Conservation (phyloP, 2,888 invertebrate genomes). For the Lysandra bellargus region DNA sequence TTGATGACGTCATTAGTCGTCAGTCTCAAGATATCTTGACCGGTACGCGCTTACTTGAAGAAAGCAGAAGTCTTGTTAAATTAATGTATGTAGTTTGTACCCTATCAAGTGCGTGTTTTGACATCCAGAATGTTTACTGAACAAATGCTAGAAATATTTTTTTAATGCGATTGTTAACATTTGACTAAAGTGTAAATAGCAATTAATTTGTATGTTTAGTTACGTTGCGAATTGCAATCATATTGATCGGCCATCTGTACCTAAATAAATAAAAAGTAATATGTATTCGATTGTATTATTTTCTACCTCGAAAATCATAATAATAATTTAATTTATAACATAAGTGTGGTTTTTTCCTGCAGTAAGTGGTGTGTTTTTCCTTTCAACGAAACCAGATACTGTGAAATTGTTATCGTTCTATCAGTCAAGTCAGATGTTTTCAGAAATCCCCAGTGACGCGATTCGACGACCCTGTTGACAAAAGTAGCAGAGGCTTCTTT, state of each 20-base stretch:
- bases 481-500: background rate
- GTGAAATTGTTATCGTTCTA: background rate
- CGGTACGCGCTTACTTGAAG: background rate
- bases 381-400: background rate
- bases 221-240: slow-evolving; percentile 48
- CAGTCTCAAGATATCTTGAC: background rate
- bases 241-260: slow-evolving; percentile 59
- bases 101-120: background rate
- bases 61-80: background rate
- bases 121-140: slow-evolving; percentile 32
- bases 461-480: background rate
- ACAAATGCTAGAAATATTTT: slow-evolving; percentile 38
- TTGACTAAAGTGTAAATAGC: slow-evolving; percentile 59
- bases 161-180: slow-evolving; percentile 57
- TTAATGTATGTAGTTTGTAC: background rate
- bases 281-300: slow-evolving; percentile 43
- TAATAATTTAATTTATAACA: background rate
- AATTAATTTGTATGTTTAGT: slow-evolving; percentile 49
- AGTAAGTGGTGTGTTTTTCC: slow-evolving; percentile 2
- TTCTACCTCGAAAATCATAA: background rate
- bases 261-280: slow-evolving; percentile 57
- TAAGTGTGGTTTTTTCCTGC: background rate
- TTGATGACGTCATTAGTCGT: background rate
- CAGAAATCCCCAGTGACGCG: background rate
- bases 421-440: background rate